Conservation (phyloP, 2,888 invertebrate genomes). For the Conchocele bisecta region DNA sequence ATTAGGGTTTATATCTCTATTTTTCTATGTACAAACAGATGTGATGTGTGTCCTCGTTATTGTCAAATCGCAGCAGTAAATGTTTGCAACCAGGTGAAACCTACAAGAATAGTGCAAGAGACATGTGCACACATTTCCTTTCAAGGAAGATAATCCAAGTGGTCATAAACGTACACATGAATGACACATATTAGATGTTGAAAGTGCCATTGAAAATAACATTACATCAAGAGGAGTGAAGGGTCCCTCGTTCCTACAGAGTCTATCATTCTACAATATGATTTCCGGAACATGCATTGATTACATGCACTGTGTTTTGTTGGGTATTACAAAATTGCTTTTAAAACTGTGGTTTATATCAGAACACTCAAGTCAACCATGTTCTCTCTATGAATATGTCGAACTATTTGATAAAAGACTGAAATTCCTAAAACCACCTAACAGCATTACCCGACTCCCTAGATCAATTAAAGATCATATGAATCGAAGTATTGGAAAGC, state of each 20-base stretch:
- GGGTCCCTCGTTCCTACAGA: slow-evolving; percentile 52
- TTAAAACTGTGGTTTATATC: slow-evolving; percentile 35
- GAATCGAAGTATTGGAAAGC: slow-evolving; percentile 62
- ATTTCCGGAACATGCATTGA: slow-evolving; percentile 37
- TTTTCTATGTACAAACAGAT: too few relatives aligned
- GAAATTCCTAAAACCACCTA: slow-evolving; percentile 41
- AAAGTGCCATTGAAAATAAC: slow-evolving; percentile 14
- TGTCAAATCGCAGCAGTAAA: slow-evolving; percentile 39
- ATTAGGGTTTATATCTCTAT: too few relatives aligned
- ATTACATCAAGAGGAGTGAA: slow-evolving; percentile 40
- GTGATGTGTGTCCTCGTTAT: too few relatives aligned
- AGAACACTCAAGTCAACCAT: slow-evolving; percentile 6
- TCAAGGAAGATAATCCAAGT: slow-evolving; percentile 9
- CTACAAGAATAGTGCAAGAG: slow-evolving; percentile 34
- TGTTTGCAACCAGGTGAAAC: slow-evolving; percentile 46
- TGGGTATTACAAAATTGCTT: slow-evolving; percentile 46
- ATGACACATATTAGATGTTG: slow-evolving; percentile 1
- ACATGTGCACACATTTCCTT: slow-evolving; percentile 45
- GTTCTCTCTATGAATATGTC: slow-evolving; percentile 11
- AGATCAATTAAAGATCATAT: slow-evolving; percentile 42
- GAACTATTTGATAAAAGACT: slow-evolving; percentile 39
- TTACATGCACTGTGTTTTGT: slow-evolving; percentile 59
- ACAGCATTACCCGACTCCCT: slow-evolving; percentile 42
- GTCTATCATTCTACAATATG: slow-evolving; percentile 23
- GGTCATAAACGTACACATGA: slow-evolving; percentile 6